Evolutionary conservation across 2,113 vertebrate species (phyloP), one percentile per base, ranked within the genome.

Genomic region (Acinonyx jubatus): DNA sequence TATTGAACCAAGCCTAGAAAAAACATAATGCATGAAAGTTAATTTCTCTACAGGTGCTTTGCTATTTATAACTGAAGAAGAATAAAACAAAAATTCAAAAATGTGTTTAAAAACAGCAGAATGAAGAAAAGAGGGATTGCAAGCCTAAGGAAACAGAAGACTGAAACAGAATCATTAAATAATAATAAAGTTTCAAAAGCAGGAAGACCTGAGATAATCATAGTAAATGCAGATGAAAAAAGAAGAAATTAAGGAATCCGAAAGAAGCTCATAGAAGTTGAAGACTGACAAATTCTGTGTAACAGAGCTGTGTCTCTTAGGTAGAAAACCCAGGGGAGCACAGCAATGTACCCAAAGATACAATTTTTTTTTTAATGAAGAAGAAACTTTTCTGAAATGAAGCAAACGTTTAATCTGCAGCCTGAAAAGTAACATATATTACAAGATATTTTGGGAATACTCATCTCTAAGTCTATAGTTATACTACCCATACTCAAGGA

Each of bases 21-120:
- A 94, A 63, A 31, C 11, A 80, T 61, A 50, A 80, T 65, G 12
- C 50, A 85, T 82, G 50, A 71, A 89, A 90, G 7, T 82, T 25
- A 41, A 57, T 83, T 94, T 97, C 91, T 79, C 19, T 92, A 61
- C 31, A 85, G 94, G 38, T 21, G 36, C 68, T 68, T 80, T 84
- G 33, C 57, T 33, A 41, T 85, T 81, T 90, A 90, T 76, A 91
- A 52, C 2, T 83, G 65, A 52, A 41, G n/a, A 89, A 89, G 50
- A 93, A 66, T 45, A 82, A 74, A 96, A 80, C 6, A 95, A 78
- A 21, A 63, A 89, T 79, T 84, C 50, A 96, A 93, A 95, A 61
- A 91, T 38, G 25, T 80, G 27, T 91, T 71, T 85, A n/a, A 76
- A 65, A 94, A 66, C 1, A 76, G 55, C 27, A 83, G 45, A 55